Evolutionary conservation across 2,888 invertebrate genomes (phyloP).

Genomic region (Leptura quadrifasciata): DNA sequence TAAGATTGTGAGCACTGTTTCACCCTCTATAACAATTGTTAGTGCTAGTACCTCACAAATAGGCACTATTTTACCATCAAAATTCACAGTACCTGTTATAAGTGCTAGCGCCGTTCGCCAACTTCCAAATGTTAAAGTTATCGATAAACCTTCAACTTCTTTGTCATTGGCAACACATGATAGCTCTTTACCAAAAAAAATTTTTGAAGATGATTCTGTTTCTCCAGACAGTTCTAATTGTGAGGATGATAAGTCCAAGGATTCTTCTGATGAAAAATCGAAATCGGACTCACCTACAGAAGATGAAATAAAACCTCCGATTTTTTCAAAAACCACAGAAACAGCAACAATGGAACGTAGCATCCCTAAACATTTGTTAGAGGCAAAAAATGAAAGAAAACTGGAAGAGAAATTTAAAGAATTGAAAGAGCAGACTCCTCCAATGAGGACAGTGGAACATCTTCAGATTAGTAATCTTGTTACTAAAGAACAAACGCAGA

Average conservation of each 20-base stretch:
- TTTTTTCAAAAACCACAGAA: constrained; percentile 51
- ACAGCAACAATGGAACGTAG: constrained; percentile 21
- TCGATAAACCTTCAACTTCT: constrained; percentile 72
- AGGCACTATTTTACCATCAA: constrained; percentile 69
- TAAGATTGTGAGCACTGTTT: constrained; percentile 67
- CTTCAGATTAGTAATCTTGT: constrained; percentile 68
- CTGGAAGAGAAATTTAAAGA: constrained; percentile 43
- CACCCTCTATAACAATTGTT: constrained; percentile 71
- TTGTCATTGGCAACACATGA: constrained; percentile 78
- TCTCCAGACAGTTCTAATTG: constrained; percentile 77
- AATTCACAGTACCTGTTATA: constrained; percentile 71
- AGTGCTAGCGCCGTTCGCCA: constrained; percentile 73
- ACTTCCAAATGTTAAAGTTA: constrained; percentile 72
- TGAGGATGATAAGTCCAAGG: constrained; percentile 71
- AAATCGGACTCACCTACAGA: constrained; percentile 61
- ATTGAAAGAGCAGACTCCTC: constrained; percentile 36
- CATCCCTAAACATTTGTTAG: constrained; percentile 10
- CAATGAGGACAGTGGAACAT: constrained; percentile 58
- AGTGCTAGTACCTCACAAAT: constrained; percentile 71
- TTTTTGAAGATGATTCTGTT: constrained; percentile 81
- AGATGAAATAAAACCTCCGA: constrained; percentile 56
- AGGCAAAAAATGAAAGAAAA: constrained; percentile 44
- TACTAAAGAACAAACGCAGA: constrained; percentile 70
- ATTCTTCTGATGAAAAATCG: constrained; percentile 65
- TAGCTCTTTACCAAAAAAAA: constrained; percentile 79